Evolutionary conservation across 2,888 invertebrate species (phyloP).

Genomic region (Pyrochroa serraticornis): DNA sequence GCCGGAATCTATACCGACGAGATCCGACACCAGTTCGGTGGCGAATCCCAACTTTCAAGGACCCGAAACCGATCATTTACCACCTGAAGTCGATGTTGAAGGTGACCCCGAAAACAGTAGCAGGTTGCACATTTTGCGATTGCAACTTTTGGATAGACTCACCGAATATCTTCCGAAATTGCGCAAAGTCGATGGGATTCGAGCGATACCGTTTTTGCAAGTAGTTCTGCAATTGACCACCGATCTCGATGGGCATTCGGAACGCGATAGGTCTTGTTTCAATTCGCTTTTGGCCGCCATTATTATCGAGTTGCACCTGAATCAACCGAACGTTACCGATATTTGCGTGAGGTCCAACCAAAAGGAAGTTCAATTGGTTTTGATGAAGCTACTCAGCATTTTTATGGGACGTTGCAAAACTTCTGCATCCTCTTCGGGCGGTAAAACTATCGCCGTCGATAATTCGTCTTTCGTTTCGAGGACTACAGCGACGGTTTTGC

Average conservation of each 20-base stretch:
- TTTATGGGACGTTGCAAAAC: slow-evolving; percentile 78
- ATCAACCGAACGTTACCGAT: slow-evolving; percentile 61
- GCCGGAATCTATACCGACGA: slow-evolving; percentile 62
- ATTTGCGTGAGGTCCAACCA: slow-evolving; percentile 72
- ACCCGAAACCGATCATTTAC: slow-evolving; percentile 44
- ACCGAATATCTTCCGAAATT: slow-evolving; percentile 79
- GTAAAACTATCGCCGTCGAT: slow-evolving; percentile 52
- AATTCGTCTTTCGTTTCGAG: slow-evolving; percentile 68
- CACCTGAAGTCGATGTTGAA: slow-evolving; percentile 48
- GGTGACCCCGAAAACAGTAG: slow-evolving; percentile 54
- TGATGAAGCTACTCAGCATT: slow-evolving; percentile 85
- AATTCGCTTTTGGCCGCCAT: slow-evolving; percentile 76
- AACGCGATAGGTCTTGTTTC: slow-evolving; percentile 77
- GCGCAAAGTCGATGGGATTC: slow-evolving; percentile 78
- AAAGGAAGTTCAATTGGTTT: slow-evolving; percentile 85
- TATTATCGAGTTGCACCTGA: slow-evolving; percentile 74
- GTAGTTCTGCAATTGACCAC: slow-evolving; percentile 87
- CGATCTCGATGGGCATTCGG: slow-evolving; percentile 86
- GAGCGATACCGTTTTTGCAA: slow-evolving; percentile 91
- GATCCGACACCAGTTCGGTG: slow-evolving; percentile 64
- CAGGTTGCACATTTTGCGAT: slow-evolving; percentile 69
- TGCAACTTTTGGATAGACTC: slow-evolving; percentile 76
- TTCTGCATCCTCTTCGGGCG: slow-evolving; percentile 35
- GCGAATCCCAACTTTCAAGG: slow-evolving; percentile 32
- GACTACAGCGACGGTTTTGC: slow-evolving; percentile 72